These are phyloP conservation scores for Zoroaster sp. DNA, from an alignment of 53 echinoderm and acorn worm species.

Conservation along the genomic window DNA sequence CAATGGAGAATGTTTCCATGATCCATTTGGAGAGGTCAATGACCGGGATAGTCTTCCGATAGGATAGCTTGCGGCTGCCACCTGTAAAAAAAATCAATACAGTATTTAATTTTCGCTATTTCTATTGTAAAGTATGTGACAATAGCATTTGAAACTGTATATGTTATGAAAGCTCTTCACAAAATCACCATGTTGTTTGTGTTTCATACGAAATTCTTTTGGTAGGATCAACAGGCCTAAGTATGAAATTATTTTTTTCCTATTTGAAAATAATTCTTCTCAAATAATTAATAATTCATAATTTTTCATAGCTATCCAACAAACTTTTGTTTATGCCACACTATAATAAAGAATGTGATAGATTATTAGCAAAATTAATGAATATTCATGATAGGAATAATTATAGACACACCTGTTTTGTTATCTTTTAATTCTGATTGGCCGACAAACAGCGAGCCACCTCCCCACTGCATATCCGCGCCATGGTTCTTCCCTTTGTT, in stretches of 20 bases:
- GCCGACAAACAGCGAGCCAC: slow-evolving; percentile 51
- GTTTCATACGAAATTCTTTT: too few species aligned
- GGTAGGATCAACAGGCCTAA: too few species aligned
- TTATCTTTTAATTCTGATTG: not conserved
- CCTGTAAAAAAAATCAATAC: not conserved
- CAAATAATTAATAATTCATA: too few species aligned
- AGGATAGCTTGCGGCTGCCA: slow-evolving; percentile 33
- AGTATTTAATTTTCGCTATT: too few species aligned
- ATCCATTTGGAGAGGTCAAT: slow-evolving; percentile 69
- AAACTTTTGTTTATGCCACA: not conserved
- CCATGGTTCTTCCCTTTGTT: slow-evolving; percentile 31
- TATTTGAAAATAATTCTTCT: too few species aligned
- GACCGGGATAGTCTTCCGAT: slow-evolving; percentile 56
- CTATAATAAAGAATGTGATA: not conserved
- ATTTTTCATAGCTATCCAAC: too few species aligned
- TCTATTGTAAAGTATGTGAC: too few species aligned
- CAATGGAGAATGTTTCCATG: slow-evolving; percentile 17
- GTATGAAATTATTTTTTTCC: too few species aligned
- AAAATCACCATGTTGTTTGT: too few species aligned
- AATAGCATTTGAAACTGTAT: too few species aligned
- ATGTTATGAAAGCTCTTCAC: too few species aligned
- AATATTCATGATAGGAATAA: not conserved
- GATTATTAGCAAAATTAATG: too few species aligned
- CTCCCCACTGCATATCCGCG: slow-evolving; percentile 64
- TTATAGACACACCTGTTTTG: slow-evolving; percentile 13